Conservation (phyloP, 2,113 vertebrate genomes). For the Caretta caretta region DNA sequence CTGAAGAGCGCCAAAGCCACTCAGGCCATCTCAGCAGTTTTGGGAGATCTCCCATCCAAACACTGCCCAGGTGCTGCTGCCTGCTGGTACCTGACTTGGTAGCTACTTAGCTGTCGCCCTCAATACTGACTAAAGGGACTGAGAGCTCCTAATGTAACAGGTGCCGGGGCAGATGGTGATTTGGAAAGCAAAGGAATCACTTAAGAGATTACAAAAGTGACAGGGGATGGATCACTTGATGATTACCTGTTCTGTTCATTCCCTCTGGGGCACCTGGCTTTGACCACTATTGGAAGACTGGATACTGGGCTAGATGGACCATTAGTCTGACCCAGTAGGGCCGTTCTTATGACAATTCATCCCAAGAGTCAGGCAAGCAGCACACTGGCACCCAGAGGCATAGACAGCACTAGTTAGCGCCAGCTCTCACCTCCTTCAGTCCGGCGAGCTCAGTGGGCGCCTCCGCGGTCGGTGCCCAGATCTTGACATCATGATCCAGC, state of each 20-base stretch:
- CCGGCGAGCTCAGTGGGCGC: slow-evolving; percentile 87
- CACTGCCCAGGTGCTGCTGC: not conserved
- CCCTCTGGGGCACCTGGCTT: too few relatives aligned
- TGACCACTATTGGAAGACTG: too few relatives aligned
- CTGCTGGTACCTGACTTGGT: too few relatives aligned
- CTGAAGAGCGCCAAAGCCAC: not conserved
- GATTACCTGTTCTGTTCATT: too few relatives aligned
- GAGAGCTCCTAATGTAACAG: not conserved
- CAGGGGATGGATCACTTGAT: too few relatives aligned
- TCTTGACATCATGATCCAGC: slow-evolving; percentile 94
- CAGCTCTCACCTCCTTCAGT: slow-evolving; percentile 87
- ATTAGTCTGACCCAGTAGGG: too few relatives aligned
- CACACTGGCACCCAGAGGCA: too few relatives aligned
- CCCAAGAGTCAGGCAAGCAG: not conserved
- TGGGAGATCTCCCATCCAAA: not conserved
- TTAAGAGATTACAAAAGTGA: not conserved
- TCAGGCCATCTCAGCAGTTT: not conserved
- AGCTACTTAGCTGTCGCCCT: not conserved
- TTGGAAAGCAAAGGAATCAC: not conserved
- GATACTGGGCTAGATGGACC: too few relatives aligned
- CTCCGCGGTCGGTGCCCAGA: slow-evolving; percentile 95
- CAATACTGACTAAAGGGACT: not conserved
- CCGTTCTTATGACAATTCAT: not conserved
- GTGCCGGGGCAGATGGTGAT: not conserved
- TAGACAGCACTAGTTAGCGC: not conserved